phyloP scores from a whole-genome alignment of 2,797 vertebrate species.

The Alcedo quadribrachys region DNA sequence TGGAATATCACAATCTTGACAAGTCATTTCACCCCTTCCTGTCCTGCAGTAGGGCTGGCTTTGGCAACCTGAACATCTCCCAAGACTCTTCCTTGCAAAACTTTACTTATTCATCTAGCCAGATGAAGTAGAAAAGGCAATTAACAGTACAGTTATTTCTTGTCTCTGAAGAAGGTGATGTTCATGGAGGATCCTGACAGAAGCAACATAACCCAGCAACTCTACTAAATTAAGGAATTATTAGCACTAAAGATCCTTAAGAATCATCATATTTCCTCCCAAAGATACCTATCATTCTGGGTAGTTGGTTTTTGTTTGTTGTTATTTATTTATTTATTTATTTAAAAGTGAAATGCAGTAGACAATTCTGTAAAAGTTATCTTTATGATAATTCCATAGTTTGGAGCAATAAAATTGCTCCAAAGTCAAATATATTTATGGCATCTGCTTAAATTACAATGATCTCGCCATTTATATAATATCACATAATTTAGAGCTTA shows the following conservation, averaged over 20 bases:
- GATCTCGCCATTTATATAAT: not conserved
- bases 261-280: not conserved
- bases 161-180: not conserved
- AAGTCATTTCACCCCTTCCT: not conserved
- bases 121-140: not conserved
- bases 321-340: not conserved
- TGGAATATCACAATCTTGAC: not conserved
- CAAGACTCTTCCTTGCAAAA: not conserved
- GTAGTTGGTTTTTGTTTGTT: not conserved
- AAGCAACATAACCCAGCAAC: not conserved
- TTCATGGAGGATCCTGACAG: not conserved
- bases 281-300: not conserved
- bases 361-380: constrained; percentile 23
- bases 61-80: not conserved
- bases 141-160: not conserved
- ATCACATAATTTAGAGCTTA: too few relatives aligned
- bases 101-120: not conserved
- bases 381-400: not conserved
- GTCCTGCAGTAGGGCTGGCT: not conserved
- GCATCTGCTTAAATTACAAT: not conserved
- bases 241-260: not conserved
- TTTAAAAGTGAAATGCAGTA: constrained; percentile 15
- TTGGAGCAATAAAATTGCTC: not conserved
- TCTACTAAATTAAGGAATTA: not conserved
- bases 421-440: constrained; percentile 14